These are phyloP conservation scores for Abrostola tripartita DNA, from an alignment of 2,888 invertebrate genomes.

Conservation along the genomic window DNA sequence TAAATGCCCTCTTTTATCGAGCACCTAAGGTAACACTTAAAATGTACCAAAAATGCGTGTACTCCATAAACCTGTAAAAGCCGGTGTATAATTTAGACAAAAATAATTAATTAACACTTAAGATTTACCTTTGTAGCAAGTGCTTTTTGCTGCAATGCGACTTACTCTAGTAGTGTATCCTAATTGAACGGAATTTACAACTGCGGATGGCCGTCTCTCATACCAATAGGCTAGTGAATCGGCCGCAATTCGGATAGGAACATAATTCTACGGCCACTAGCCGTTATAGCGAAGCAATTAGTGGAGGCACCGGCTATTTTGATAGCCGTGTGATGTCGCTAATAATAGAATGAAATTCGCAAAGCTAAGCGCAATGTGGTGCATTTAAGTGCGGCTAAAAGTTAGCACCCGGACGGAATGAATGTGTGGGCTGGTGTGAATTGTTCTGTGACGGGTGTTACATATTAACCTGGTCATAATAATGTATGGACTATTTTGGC, in stretches of 20 bases:
- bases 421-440: conserved; percentile 17
- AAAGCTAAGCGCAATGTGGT: conserved; percentile 17
- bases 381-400: conserved; percentile 9
- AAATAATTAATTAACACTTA: too few species aligned
- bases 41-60: too few species aligned
- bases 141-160: conserved; percentile 41
- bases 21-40: too few species aligned
- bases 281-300: conserved; percentile 35
- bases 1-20: too few species aligned
- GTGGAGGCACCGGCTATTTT: conserved; percentile 22
- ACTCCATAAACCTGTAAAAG: too few species aligned
- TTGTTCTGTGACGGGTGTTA: conserved; percentile 18
- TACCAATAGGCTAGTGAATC: conserved; percentile 10
- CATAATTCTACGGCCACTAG: conserved; percentile 8
- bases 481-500: background rate
- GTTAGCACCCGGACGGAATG: conserved; percentile 9
- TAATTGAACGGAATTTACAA: conserved; percentile 32
- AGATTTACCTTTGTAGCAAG: conserved; percentile 12
- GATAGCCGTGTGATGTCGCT: conserved; percentile 34
- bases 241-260: conserved; percentile 20
- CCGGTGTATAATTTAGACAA: too few species aligned
- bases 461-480: background rate
- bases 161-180: conserved; percentile 12
- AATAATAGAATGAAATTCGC: conserved; percentile 34
- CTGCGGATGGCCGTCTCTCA: conserved; percentile 17